Conservation (phyloP, 2,888 invertebrate genomes). For the Chrysomela aeneicollis region DNA sequence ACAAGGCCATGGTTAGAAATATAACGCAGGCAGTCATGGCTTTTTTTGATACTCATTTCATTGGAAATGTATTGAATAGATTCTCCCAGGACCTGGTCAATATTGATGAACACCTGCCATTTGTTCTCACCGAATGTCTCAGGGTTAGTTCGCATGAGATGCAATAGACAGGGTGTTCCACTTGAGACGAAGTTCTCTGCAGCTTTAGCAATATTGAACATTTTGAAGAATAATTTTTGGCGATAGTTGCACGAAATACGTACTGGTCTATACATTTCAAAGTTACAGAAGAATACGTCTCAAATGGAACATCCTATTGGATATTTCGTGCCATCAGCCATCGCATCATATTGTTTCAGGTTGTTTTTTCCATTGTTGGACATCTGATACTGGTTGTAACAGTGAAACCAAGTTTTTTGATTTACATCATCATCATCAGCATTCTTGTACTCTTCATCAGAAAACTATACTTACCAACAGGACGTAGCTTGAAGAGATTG, state of each 20-base stretch:
- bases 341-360: too few species aligned
- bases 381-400: constrained; percentile 40
- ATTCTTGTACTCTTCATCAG: constrained; percentile 42
- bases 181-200: too few species aligned
- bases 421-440: constrained; percentile 43
- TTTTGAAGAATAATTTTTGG: too few species aligned
- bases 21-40: constrained; percentile 49
- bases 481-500: constrained; percentile 50
- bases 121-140: constrained; percentile 41
- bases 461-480: constrained; percentile 46
- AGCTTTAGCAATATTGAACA: too few species aligned
- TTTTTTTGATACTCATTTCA: constrained; percentile 52
- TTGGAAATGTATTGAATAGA: constrained; percentile 52
- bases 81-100: constrained; percentile 52
- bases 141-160: constrained; percentile 40
- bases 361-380: constrained; percentile 38
- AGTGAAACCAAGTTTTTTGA: constrained; percentile 44
- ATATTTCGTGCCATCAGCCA: too few species aligned
- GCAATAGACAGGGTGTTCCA: too few species aligned
- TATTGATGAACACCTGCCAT: constrained; percentile 50
- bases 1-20: constrained; percentile 47
- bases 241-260: too few species aligned
- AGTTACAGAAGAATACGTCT: too few species aligned
- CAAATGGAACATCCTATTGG: too few species aligned
- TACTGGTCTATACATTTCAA: too few species aligned